Evolutionary conservation across 2,113 vertebrate species (phyloP).

Genomic region (Sylvilagus bachmani): DNA sequence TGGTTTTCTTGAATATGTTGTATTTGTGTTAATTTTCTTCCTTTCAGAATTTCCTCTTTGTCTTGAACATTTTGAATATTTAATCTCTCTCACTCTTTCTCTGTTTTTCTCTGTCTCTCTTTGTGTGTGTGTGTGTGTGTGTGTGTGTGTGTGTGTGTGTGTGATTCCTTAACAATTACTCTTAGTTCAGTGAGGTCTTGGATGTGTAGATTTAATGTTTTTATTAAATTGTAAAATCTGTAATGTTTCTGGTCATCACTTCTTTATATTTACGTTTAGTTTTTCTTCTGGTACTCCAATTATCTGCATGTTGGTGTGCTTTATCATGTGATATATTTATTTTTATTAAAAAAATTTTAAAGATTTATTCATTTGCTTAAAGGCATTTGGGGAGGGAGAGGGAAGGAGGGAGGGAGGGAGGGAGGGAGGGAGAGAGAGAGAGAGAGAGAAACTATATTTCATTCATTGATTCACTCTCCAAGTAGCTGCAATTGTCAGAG

Average conservation of each 20-base stretch:
- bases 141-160: not conserved
- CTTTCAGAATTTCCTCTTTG: slow-evolving; percentile 35
- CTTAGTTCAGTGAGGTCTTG: slow-evolving; percentile 6
- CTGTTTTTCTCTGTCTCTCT: too few relatives aligned
- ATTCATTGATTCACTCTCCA: too few relatives aligned
- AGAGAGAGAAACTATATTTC: too few relatives aligned
- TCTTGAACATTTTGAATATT: slow-evolving; percentile 16
- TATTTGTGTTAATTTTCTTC: not conserved
- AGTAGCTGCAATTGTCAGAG: too few relatives aligned
- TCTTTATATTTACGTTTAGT: not conserved
- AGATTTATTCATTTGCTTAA: too few relatives aligned
- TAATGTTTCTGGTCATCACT: not conserved
- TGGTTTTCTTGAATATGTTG: not conserved
- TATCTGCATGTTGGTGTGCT: not conserved
- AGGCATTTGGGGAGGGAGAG: too few relatives aligned
- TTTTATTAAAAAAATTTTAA: too few relatives aligned
- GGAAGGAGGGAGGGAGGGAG: too few relatives aligned
- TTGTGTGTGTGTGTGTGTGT: not conserved
- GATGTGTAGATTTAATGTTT: slow-evolving; percentile 17
- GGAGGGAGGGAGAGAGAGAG: too few relatives aligned
- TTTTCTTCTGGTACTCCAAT: not conserved
- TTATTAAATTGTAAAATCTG: not conserved
- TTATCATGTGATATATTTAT: not conserved
- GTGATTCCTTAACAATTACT: not conserved
- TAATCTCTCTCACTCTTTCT: too few relatives aligned